Percentiles rank a stretch among this genome's conserved stretches.
Evolutionary conservation across 53 echinoderm and acorn worm genomes (phyloP).

Genomic region (Mesocentrotus franciscanus): DNA sequence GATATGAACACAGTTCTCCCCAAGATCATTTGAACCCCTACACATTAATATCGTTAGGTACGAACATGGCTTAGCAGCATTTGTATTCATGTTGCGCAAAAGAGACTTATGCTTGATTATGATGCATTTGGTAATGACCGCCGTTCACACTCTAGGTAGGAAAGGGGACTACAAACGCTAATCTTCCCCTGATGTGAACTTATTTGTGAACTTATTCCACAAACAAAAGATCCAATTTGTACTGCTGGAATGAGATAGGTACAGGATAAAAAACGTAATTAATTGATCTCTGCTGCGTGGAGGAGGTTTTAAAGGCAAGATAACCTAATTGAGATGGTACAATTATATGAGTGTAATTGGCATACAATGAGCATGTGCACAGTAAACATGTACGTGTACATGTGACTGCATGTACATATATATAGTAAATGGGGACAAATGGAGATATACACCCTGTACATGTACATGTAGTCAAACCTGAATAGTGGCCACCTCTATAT

Average conservation of each 20-base stretch:
- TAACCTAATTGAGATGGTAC: background rate
- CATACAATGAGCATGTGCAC: no score
- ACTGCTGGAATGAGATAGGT: background rate
- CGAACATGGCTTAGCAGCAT: background rate
- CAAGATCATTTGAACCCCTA: background rate
- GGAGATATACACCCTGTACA: no score
- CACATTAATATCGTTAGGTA: background rate
- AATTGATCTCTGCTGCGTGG: background rate
- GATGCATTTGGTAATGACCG: background rate
- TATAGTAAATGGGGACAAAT: no score
- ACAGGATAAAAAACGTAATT: constrained; percentile 20
- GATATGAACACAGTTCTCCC: background rate
- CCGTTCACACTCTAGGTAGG: background rate
- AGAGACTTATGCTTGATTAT: background rate
- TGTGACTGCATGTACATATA: no score
- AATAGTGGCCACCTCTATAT: no score
- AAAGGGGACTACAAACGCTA: background rate
- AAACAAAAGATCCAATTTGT: constrained; percentile 24
- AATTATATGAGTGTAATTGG: no score
- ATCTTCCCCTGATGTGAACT: constrained; percentile 27
- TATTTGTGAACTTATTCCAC: constrained; percentile 29
- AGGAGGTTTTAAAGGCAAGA: background rate
- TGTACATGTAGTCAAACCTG: no score
- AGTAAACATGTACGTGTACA: no score
- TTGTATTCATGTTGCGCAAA: background rate